phyloP scores from a whole-genome alignment of 2,113 vertebrate genomes.

The Ptilorrhoa leucosticta region DNA sequence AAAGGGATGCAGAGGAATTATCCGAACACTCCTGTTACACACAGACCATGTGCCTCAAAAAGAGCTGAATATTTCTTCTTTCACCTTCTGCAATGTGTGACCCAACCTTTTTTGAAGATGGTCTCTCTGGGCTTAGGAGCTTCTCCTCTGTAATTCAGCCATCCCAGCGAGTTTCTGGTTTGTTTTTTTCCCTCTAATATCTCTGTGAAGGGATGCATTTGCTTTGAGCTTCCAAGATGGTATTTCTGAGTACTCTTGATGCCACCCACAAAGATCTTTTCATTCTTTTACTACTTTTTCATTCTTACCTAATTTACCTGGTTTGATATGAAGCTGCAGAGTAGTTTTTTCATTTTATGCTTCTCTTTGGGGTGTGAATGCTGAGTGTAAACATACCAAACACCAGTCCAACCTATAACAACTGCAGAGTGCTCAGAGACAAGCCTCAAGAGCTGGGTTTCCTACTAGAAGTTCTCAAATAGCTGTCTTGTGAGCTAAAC shows the following conservation, averaged over 20 bases:
- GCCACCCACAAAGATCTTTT: not conserved
- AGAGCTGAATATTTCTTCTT: not conserved
- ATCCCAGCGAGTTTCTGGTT: not conserved
- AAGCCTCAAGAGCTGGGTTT: not conserved
- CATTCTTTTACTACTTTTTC: not conserved
- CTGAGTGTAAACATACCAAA: not conserved
- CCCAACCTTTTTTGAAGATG: not conserved
- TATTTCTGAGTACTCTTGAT: not conserved
- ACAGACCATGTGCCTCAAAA: fast-evolving
- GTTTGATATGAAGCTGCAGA: not conserved
- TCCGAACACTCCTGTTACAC: not conserved
- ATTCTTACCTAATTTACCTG: not conserved
- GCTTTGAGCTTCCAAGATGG: not conserved
- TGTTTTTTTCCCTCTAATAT: not conserved
- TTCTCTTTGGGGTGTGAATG: not conserved
- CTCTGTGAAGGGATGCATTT: not conserved
- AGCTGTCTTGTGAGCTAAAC: not conserved
- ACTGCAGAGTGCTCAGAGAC: not conserved
- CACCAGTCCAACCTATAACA: not conserved
- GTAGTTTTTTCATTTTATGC: not conserved
- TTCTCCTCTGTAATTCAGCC: not conserved
- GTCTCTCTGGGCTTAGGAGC: not conserved
- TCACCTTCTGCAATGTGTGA: not conserved
- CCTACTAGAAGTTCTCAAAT: not conserved
- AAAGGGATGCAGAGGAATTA: not conserved